These are phyloP conservation scores for Diarsia dahlii DNA, from an alignment of 2,888 invertebrate genomes.

Conservation along the genomic window DNA sequence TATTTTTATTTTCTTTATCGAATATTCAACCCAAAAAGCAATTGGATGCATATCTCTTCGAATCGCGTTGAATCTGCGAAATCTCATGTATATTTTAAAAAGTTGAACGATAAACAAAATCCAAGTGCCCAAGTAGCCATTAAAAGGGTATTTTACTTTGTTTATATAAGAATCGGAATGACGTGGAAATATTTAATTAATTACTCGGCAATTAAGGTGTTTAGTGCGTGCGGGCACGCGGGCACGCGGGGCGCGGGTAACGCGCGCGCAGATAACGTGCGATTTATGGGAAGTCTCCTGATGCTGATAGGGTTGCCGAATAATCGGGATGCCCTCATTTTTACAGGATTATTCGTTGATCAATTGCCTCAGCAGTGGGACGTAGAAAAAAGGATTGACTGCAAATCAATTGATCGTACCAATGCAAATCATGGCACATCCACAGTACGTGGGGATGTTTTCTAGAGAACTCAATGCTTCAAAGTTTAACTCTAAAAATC, in stretches of 20 bases:
- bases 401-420: background rate
- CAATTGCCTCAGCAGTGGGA: no score
- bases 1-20: background rate
- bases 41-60: background rate
- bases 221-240: constrained; percentile 58
- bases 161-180: constrained; percentile 40
- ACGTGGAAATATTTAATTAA: constrained; percentile 62
- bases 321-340: background rate
- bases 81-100: background rate
- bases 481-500: background rate
- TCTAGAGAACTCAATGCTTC: background rate
- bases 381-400: no score
- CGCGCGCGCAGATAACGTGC: constrained; percentile 63
- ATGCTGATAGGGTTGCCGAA: constrained; percentile 41
- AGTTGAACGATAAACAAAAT: constrained; percentile 6
- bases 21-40: constrained; percentile 8
- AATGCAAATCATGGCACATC: background rate
- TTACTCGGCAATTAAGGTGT: constrained; percentile 64
- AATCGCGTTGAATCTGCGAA: background rate
- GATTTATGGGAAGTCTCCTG: constrained; percentile 60
- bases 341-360: background rate
- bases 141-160: constrained; percentile 38
- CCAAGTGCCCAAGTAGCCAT: constrained; percentile 9
- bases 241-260: constrained; percentile 22
- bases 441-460: background rate